These are phyloP conservation scores for crab-eating macaque (Macaca fascicularis) DNA, from an alignment of 2,113 vertebrate genomes.

Conservation along the genomic window DNA sequence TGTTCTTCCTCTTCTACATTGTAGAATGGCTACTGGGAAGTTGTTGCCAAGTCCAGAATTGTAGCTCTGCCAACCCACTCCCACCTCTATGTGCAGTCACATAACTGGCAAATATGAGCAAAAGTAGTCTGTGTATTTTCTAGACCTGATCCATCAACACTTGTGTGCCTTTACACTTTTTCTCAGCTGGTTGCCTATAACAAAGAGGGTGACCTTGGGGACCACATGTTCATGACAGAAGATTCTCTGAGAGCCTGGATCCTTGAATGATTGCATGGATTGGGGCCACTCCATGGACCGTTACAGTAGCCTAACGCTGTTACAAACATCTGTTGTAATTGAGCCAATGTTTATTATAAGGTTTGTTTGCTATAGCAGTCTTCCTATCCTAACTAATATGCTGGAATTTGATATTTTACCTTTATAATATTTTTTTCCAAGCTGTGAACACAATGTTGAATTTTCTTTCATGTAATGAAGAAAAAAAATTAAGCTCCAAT, in stretches of 20 bases:
- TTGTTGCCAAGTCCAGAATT: background rate
- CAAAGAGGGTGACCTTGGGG: background rate
- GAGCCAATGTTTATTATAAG: background rate
- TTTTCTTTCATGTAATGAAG: slow-evolving; percentile 3
- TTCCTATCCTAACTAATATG: background rate
- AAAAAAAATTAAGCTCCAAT: background rate
- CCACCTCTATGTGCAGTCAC: background rate
- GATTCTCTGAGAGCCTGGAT: background rate
- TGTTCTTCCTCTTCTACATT: background rate
- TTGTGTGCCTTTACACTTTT: background rate
- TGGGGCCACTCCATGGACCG: background rate
- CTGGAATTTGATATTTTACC: slow-evolving; percentile 16
- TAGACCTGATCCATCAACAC: background rate
- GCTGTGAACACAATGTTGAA: background rate
- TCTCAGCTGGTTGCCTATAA: background rate
- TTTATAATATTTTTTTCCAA: slow-evolving; percentile 36
- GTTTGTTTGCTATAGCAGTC: background rate
- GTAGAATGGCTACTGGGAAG: background rate
- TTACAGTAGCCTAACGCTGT: background rate
- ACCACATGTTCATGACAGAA: background rate
- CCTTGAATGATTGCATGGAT: background rate
- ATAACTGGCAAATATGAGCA: background rate
- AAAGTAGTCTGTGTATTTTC: background rate
- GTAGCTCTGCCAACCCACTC: background rate
- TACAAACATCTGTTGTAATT: background rate